Percentiles rank a stretch among this genome's conserved stretches.
Conservation (phyloP, 1,140 invertebrate genomes). For the Araneus ventricosus region DNA sequence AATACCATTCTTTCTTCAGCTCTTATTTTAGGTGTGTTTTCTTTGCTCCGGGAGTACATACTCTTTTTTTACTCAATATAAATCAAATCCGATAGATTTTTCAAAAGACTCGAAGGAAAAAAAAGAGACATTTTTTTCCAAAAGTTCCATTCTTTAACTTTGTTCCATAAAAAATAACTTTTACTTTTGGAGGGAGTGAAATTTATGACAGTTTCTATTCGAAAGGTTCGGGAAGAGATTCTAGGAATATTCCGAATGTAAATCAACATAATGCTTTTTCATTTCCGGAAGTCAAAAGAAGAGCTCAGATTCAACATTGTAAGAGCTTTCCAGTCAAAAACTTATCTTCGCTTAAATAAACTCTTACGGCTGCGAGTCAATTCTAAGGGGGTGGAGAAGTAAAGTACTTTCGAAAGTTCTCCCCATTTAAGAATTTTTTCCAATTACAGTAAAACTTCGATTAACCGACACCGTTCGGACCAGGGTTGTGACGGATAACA, state of each 20-base stretch:
- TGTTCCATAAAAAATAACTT: constrained; percentile 22
- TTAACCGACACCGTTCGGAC: no score
- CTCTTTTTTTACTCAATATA: not conserved
- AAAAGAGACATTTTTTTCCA: not conserved
- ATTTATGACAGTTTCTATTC: not conserved
- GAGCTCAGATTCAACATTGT: not conserved
- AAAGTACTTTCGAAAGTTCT: no score
- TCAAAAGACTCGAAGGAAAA: not conserved
- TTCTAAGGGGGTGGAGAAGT: no score
- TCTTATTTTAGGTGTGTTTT: not conserved
- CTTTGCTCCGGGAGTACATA: not conserved
- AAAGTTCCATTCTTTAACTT: constrained; percentile 26
- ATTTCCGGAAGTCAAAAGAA: not conserved
- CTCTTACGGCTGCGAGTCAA: no score
- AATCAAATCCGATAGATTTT: constrained; percentile 19
- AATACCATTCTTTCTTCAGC: not conserved
- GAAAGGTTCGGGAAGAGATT: not conserved
- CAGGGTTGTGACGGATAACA: no score
- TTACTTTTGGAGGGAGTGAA: not conserved
- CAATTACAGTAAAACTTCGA: no score
- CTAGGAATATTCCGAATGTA: constrained; percentile 4
- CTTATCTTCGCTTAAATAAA: not conserved
- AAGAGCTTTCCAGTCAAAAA: not conserved
- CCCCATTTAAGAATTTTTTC: no score
- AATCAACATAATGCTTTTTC: not conserved